A percentile compares a stretch with the other conserved stretches of the same genome.
Conservation (phyloP, 2,797 vertebrate species). For the Fundulus diaphanus region DNA sequence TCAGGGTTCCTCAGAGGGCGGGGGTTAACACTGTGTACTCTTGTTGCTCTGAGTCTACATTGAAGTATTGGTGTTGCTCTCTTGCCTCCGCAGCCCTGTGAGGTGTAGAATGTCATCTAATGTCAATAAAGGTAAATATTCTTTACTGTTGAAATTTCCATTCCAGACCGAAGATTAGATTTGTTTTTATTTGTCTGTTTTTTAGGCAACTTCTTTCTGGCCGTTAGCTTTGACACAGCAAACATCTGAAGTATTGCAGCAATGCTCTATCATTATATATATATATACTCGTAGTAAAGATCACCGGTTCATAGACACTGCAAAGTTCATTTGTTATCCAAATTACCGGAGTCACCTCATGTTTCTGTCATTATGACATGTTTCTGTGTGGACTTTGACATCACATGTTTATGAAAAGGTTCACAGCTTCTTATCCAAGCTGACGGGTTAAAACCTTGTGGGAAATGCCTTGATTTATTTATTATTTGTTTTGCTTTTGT, state of each 20-base stretch:
- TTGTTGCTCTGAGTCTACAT: conserved; percentile 46
- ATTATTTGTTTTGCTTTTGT: background rate
- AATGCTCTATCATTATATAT: background rate
- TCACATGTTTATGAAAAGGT: conserved; percentile 31
- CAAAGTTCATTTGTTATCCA: conserved; percentile 26
- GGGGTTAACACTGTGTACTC: conserved; percentile 56
- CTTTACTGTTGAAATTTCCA: conserved; percentile 70
- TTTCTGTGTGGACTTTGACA: conserved; percentile 21
- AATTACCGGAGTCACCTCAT: background rate
- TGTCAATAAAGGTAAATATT: conserved; percentile 66
- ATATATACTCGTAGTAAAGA: conserved; percentile 27
- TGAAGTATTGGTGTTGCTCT: conserved; percentile 67
- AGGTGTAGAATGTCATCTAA: conserved; percentile 64
- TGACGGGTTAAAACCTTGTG: conserved; percentile 30
- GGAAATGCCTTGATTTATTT: conserved; percentile 27
- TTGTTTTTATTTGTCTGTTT: conserved; percentile 47
- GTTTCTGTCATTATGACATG: conserved; percentile 17
- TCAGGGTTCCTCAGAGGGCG: conserved; percentile 56
- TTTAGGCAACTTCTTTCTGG: conserved; percentile 30
- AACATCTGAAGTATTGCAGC: conserved; percentile 17
- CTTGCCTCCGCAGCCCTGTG: conserved; percentile 51
- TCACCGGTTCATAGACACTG: conserved; percentile 44
- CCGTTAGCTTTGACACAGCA: conserved; percentile 23
- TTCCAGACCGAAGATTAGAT: conserved; percentile 70
- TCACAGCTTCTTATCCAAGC: conserved; percentile 26